phyloP scores from a whole-genome alignment of 2,888 invertebrate species.

The Hirtodrosophila alboralis region DNA sequence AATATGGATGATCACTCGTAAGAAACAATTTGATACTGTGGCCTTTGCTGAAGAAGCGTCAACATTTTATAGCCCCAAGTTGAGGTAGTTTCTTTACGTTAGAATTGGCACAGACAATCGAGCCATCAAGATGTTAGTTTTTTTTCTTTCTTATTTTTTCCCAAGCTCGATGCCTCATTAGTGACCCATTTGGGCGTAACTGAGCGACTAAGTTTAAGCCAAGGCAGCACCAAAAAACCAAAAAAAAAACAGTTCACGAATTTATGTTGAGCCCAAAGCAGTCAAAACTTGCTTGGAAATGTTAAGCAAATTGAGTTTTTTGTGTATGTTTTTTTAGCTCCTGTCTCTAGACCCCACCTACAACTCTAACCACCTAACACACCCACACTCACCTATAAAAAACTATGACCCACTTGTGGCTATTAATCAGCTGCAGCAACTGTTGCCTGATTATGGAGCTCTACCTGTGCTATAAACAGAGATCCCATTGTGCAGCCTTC shows the following conservation, averaged over 20 bases:
- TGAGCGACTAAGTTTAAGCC: slow-evolving; percentile 58
- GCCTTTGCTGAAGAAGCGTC: slow-evolving; percentile 43
- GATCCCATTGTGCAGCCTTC: slow-evolving; percentile 14
- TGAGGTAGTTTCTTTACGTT: slow-evolving; percentile 67
- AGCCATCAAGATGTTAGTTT: slow-evolving; percentile 58
- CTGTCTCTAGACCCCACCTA: slow-evolving; percentile 8
- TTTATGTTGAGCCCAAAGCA: background rate
- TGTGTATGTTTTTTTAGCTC: background rate
- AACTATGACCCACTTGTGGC: slow-evolving; percentile 6
- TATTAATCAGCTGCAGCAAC: slow-evolving; percentile 34
- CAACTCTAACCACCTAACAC: slow-evolving; percentile 3
- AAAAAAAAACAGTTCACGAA: slow-evolving; percentile 22
- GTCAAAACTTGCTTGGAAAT: slow-evolving; percentile 13
- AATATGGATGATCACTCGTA: slow-evolving; percentile 13
- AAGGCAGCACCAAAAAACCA: no score
- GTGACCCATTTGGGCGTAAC: slow-evolving; percentile 78
- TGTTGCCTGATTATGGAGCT: background rate
- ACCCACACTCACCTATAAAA: slow-evolving; percentile 16
- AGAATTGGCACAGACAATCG: slow-evolving; percentile 80
- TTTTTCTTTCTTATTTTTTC: slow-evolving; percentile 41
- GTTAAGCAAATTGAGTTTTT: slow-evolving; percentile 15
- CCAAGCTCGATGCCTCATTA: slow-evolving; percentile 70
- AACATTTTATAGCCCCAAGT: slow-evolving; percentile 63
- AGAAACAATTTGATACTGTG: slow-evolving; percentile 54
- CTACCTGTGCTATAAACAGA: background rate